Conservation (phyloP, 2,113 vertebrate genomes). For the Symphodus melops region DNA sequence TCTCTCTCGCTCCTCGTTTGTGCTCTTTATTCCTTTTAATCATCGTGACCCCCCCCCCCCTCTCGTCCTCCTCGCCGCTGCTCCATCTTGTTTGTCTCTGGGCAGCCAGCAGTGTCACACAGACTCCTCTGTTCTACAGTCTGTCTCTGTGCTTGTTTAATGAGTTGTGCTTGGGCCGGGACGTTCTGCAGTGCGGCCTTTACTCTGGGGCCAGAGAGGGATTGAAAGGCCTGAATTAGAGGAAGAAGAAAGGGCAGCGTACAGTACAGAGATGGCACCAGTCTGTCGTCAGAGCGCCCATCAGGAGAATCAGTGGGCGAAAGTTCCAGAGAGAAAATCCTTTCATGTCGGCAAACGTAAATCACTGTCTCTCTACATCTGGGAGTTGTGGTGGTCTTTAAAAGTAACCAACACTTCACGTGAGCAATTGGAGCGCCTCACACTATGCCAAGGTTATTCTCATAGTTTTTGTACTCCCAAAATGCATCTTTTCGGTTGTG, state of each 20-base stretch:
- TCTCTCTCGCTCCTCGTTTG: constrained; percentile 35
- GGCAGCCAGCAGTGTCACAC: constrained; percentile 59
- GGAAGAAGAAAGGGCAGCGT: constrained; percentile 34
- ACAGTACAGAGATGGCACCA: constrained; percentile 33
- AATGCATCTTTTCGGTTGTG: too few species aligned
- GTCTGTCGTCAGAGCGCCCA: constrained; percentile 43
- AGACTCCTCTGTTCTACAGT: constrained; percentile 69
- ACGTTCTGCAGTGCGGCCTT: constrained; percentile 65
- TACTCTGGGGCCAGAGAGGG: constrained; percentile 48
- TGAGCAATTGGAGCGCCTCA: neutral
- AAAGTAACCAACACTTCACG: neutral
- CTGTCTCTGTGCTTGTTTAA: constrained; percentile 56
- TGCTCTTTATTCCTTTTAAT: constrained; percentile 60
- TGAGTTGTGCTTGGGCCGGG: constrained; percentile 63
- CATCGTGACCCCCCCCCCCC: constrained; percentile 10
- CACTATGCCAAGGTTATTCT: too few species aligned
- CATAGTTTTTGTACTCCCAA: too few species aligned
- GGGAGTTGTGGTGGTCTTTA: neutral
- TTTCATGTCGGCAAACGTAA: neutral
- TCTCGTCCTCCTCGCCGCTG: too few species aligned
- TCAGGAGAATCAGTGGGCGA: constrained; percentile 1
- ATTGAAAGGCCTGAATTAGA: constrained; percentile 40
- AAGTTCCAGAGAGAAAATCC: constrained; percentile 5
- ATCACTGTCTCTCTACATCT: neutral
- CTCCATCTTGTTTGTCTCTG: constrained; percentile 48